Evolutionary conservation across 1,140 invertebrate species (phyloP).

Genomic region (Euglossa dilemma): DNA sequence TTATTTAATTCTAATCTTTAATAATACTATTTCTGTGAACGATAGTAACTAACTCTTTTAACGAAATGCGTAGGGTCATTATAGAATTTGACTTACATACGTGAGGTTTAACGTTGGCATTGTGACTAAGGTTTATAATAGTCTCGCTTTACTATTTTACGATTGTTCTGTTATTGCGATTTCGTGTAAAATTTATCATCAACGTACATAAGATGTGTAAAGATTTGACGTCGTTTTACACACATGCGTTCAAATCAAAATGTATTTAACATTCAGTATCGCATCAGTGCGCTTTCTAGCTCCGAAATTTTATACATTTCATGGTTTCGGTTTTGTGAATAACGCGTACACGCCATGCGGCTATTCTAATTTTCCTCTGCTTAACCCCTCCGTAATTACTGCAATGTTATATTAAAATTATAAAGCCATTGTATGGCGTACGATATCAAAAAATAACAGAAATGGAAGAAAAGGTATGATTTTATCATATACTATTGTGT

Average conservation of each 20-base stretch:
- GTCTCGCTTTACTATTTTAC: neutral
- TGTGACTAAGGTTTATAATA: slow-evolving; percentile 7
- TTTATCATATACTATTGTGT: slow-evolving; percentile 72
- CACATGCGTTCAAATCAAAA: slow-evolving; percentile 32
- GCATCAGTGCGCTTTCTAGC: slow-evolving; percentile 61
- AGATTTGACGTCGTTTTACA: slow-evolving; percentile 7
- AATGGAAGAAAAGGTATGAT: slow-evolving; percentile 41
- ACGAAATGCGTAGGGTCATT: neutral
- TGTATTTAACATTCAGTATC: slow-evolving; percentile 66
- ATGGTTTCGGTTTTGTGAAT: slow-evolving; percentile 50
- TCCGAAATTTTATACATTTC: slow-evolving; percentile 71
- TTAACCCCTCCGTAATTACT: slow-evolving; percentile 58
- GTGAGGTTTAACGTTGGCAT: neutral
- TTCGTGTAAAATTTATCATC: neutral
- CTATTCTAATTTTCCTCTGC: slow-evolving; percentile 51
- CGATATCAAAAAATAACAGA: slow-evolving; percentile 56
- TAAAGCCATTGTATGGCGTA: slow-evolving; percentile 62
- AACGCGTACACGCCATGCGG: slow-evolving; percentile 39
- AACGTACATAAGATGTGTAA: neutral
- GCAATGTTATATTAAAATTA: slow-evolving; percentile 56
- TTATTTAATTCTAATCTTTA: slow-evolving; percentile 22
- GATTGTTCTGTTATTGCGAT: neutral
- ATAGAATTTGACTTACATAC: slow-evolving; percentile 3
- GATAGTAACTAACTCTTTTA: neutral
- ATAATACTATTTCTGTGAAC: slow-evolving; percentile 14